These are phyloP conservation scores for Enteromius trimaculatus DNA, from an alignment of 2,797 vertebrate species.

Conservation along the genomic window DNA sequence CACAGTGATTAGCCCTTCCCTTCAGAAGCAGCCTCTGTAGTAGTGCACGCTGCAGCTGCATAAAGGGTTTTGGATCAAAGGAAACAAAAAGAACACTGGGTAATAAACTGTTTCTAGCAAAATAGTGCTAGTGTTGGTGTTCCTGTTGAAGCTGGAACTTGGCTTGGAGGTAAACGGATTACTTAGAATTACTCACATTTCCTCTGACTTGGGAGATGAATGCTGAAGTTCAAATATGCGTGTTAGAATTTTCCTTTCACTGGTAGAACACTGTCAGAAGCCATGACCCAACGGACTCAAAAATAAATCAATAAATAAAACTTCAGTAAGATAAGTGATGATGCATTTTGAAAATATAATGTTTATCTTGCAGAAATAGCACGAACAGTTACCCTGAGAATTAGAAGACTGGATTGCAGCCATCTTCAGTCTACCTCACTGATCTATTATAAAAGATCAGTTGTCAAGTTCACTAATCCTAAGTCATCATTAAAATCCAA, in stretches of 20 bases:
- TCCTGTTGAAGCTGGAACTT: not conserved
- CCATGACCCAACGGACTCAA: not conserved
- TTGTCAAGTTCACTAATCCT: not conserved
- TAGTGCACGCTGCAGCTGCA: not conserved
- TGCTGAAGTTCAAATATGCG: not conserved
- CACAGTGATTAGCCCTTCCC: conserved; percentile 51
- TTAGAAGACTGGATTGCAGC: not conserved
- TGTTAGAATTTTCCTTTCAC: not conserved
- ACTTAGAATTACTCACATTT: not conserved
- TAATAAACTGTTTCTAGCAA: not conserved
- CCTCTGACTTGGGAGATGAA: not conserved
- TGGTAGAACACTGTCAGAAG: not conserved
- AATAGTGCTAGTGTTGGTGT: not conserved
- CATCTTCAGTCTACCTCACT: not conserved
- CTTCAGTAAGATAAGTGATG: not conserved
- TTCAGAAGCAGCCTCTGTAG: conserved; percentile 28
- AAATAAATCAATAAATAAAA: not conserved
- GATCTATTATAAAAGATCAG: not conserved
- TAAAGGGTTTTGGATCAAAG: conserved; percentile 8
- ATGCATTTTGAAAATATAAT: not conserved
- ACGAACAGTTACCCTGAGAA: not conserved
- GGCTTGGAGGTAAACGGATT: not conserved
- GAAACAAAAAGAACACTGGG: not conserved
- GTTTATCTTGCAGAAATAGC: not conserved
- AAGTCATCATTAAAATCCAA: not conserved